Base-by-base conservation (phyloP, 1,140 invertebrate genomes). In the Hyposmocoma kahamanoa region DNA sequence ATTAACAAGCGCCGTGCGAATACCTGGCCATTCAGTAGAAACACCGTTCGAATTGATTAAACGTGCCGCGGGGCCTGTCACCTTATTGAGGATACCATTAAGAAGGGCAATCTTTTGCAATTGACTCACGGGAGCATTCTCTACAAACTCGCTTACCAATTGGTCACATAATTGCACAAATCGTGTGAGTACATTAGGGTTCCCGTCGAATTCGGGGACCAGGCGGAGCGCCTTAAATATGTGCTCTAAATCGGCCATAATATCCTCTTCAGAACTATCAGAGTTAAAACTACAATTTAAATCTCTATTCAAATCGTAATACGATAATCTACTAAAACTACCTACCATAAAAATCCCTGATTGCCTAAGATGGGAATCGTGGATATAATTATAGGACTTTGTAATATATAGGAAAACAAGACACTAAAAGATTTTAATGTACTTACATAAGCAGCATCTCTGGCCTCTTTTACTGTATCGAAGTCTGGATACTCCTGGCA, bases 1-100 rank as follows among this genome's bases (percentile, higher is more conserved):
- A 41, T 55, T 45, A 13, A 47, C 44, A 4, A 50, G 28, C 1
- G 48, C 48, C 18, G 1, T 50, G 21, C 43, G 22, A 32, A 56
- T 47, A 18, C 38, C 48, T n/a, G 2, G 32, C 55, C 50, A 52
- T n/a, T 22, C 42, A 6, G 47, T 26, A 1, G 44, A 19, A 26
- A 56, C 48, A 9, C 44, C 54, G 2, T 43, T 28, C 5, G 24
- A 6, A 28, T 28, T 28, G 6, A 28, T 28, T 28, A 28, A 28
- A 11, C 24, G 24, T 6, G 24, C 24, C 11, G 24, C 24, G 6
- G 24, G 24, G 11, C 24, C 24, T 11, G 24, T 28, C 5, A 28
- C 11, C 11, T 28, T 28, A 28, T 28, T 28, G 24, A 28, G 24
- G 11, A 28, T 28, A 28, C 24, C 24, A 28, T 28, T 28, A 28